These are phyloP conservation scores for Choristoneura rosaceana DNA, from an alignment of 2,888 invertebrate genomes.

Conservation along the genomic window DNA sequence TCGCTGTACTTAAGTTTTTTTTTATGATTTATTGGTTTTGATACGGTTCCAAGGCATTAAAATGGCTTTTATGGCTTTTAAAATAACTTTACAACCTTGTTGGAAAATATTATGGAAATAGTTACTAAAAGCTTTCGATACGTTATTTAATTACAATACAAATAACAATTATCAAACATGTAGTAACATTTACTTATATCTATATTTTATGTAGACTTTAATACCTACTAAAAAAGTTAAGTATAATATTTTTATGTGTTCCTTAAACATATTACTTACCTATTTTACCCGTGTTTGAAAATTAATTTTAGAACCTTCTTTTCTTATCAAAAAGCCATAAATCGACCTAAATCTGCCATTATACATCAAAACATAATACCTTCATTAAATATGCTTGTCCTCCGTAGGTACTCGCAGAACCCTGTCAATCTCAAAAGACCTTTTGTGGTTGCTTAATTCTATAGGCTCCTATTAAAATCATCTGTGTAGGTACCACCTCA, in stretches of 20 bases:
- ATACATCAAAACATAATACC: conserved; percentile 26
- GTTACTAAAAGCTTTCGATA: conserved; percentile 27
- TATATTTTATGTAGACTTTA: background rate
- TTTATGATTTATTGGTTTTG: conserved; percentile 43
- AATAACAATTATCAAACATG: background rate
- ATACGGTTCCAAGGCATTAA: conserved; percentile 41
- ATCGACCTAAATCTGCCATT: conserved; percentile 4
- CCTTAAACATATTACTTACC: too few relatives aligned
- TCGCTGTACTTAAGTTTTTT: conserved; percentile 31
- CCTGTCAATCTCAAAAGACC: conserved; percentile 38
- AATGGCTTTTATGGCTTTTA: conserved; percentile 36
- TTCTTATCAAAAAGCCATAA: too few relatives aligned
- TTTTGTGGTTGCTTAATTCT: conserved; percentile 31
- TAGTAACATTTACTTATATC: background rate
- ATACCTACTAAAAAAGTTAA: background rate
- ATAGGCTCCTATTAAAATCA: conserved; percentile 28
- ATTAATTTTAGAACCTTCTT: too few relatives aligned
- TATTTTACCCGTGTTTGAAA: too few relatives aligned
- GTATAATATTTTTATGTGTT: background rate
- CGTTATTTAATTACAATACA: conserved; percentile 8
- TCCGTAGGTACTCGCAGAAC: conserved; percentile 12
- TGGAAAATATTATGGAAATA: conserved; percentile 27
- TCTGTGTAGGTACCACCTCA: conserved; percentile 16
- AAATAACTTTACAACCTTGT: conserved; percentile 35
- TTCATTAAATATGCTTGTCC: conserved; percentile 37